These are phyloP conservation scores for Dufourea novaeangliae DNA, from an alignment of 1,140 invertebrate species.

Conservation along the genomic window DNA sequence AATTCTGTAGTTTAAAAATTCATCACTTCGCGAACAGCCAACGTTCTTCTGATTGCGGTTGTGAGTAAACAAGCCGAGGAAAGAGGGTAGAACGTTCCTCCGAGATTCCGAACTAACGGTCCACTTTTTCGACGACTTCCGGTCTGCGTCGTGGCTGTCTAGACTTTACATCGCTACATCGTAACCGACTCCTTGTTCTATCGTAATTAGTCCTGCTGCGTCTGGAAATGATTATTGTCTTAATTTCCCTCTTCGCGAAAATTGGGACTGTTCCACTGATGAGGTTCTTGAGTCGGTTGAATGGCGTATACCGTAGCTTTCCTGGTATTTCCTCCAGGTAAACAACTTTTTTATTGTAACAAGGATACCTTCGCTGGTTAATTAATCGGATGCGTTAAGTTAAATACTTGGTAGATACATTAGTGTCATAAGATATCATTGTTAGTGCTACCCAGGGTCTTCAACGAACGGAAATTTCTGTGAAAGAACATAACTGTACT, in stretches of 20 bases:
- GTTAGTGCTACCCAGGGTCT: background rate
- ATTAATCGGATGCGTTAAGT: background rate
- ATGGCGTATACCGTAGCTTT: background rate
- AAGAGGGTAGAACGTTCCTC: conserved; percentile 61
- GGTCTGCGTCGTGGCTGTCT: conserved; percentile 37
- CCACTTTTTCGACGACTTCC: conserved; percentile 59
- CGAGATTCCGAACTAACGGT: conserved; percentile 49
- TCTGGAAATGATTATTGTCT: conserved; percentile 29
- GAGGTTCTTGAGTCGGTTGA: background rate
- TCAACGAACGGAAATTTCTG: no score
- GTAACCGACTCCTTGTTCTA: background rate
- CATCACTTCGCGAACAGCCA: background rate
- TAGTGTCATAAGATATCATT: background rate
- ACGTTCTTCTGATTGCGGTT: conserved; percentile 3
- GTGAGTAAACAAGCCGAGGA: conserved; percentile 40
- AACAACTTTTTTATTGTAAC: background rate
- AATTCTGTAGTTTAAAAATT: background rate
- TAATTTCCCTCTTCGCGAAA: background rate
- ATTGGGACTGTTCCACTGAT: background rate
- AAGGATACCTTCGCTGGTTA: no score
- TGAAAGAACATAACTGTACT: background rate
- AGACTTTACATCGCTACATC: background rate
- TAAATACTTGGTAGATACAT: background rate
- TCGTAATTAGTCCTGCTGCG: conserved; percentile 42
- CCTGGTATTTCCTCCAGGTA: background rate